Conservation (phyloP, 2,888 invertebrate species). For the Proisotoma minuta region DNA sequence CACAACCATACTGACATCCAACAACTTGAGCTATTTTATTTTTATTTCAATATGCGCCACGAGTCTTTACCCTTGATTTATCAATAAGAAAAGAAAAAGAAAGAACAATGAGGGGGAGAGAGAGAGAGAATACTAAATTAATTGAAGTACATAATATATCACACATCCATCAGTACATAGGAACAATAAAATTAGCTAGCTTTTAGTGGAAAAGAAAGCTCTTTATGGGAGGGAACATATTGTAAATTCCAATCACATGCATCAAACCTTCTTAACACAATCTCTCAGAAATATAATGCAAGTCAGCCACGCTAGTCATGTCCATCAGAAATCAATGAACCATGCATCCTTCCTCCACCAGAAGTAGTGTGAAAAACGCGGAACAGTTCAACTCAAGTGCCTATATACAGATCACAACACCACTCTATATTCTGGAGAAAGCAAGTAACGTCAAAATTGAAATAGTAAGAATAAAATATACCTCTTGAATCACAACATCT, state of each 20-base stretch:
- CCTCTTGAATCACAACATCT: too few species aligned
- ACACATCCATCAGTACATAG: too few species aligned
- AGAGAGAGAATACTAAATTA: neutral
- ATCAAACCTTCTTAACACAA: neutral
- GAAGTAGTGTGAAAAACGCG: too few species aligned
- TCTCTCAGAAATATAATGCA: neutral
- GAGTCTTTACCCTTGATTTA: neutral
- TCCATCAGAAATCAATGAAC: slow-evolving; percentile 15
- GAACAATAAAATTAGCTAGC: too few species aligned
- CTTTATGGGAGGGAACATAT: too few species aligned
- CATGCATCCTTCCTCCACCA: neutral
- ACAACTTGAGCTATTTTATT: neutral
- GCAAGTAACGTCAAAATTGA: too few species aligned
- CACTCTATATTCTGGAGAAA: too few species aligned
- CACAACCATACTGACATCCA: neutral
- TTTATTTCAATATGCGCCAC: neutral
- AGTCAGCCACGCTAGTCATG: neutral
- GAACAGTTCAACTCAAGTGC: too few species aligned
- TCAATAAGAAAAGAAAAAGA: neutral
- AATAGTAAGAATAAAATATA: too few species aligned
- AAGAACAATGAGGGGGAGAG: neutral
- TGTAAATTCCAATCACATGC: neutral
- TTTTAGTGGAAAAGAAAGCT: too few species aligned
- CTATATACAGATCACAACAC: too few species aligned
- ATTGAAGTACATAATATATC: too few species aligned